These are phyloP conservation scores for Saguinus midas DNA, from an alignment of 2,113 vertebrate genomes.

Conservation along the genomic window DNA sequence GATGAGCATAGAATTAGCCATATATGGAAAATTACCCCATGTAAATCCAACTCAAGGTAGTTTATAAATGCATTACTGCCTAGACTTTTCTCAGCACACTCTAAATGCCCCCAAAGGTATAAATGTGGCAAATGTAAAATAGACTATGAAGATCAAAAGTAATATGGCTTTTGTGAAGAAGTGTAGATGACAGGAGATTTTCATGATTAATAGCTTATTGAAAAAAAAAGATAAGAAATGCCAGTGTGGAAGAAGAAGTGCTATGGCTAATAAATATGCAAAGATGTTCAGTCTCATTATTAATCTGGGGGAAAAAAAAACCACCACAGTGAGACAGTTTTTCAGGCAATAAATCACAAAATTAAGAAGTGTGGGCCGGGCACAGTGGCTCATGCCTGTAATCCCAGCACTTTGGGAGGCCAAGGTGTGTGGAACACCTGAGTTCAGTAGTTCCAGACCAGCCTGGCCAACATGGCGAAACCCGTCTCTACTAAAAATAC, in stretches of 20 bases:
- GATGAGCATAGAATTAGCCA: not conserved
- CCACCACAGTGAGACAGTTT: not conserved
- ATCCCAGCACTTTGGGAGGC: too few species aligned
- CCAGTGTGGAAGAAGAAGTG: not conserved
- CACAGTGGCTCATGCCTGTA: too few species aligned
- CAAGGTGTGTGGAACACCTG: too few species aligned
- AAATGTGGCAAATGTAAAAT: constrained; percentile 15
- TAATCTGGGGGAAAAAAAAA: not conserved
- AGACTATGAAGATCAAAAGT: not conserved
- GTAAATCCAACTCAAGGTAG: not conserved
- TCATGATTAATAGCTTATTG: not conserved
- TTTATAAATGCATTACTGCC: not conserved
- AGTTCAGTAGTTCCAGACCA: too few species aligned
- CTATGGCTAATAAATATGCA: not conserved
- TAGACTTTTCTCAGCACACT: not conserved
- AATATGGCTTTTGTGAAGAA: not conserved
- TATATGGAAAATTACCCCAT: not conserved
- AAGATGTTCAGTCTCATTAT: not conserved
- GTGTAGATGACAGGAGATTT: not conserved
- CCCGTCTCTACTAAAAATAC: too few species aligned
- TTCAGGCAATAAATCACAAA: not conserved
- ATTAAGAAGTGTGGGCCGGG: not conserved
- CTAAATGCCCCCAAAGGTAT: not conserved
- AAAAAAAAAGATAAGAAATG: constrained; percentile 3
- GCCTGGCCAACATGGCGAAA: too few species aligned